A percentile compares a stretch with the other conserved stretches of the same genome.
Conservation (phyloP, 2,888 invertebrate species). For the Teleiodes luculella region DNA sequence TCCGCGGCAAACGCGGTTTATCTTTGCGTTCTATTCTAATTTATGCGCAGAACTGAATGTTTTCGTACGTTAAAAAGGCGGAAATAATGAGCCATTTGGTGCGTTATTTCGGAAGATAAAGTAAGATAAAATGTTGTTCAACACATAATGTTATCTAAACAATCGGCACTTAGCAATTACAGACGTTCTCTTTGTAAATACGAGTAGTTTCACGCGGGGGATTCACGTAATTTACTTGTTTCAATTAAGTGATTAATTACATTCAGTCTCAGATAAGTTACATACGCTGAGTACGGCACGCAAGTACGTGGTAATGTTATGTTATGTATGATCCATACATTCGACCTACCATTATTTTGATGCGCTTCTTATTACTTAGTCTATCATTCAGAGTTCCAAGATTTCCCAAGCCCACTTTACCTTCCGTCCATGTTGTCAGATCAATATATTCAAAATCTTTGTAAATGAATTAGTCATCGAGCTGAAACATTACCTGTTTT, state of each 20-base stretch:
- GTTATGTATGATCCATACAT: too few species aligned
- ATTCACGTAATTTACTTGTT: background rate
- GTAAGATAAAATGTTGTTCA: background rate
- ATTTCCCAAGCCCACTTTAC: too few species aligned
- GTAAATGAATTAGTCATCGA: slow-evolving; percentile 47
- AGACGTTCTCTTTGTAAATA: background rate
- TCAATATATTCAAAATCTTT: slow-evolving; percentile 30
- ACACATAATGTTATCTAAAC: slow-evolving; percentile 7
- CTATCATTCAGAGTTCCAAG: too few species aligned
- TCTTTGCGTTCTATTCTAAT: slow-evolving; percentile 47
- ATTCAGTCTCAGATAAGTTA: too few species aligned
- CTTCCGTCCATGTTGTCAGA: too few species aligned
- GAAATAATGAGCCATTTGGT: slow-evolving; percentile 37
- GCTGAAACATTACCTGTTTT: slow-evolving; percentile 5
- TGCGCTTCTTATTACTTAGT: too few species aligned
- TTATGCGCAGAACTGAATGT: slow-evolving; percentile 45
- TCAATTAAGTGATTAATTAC: too few species aligned
- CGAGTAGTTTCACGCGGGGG: background rate
- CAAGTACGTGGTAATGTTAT: background rate
- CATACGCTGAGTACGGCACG: too few species aligned
- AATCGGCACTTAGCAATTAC: slow-evolving; percentile 2
- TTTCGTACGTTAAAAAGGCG: slow-evolving; percentile 35
- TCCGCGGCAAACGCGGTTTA: slow-evolving; percentile 48
- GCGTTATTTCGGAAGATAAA: slow-evolving; percentile 29
- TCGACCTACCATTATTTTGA: too few species aligned